A percentile compares a stretch with the other conserved stretches of the same genome.
Evolutionary conservation across 2,113 vertebrate genomes (phyloP).

Genomic region (Malurus melanocephalus): DNA sequence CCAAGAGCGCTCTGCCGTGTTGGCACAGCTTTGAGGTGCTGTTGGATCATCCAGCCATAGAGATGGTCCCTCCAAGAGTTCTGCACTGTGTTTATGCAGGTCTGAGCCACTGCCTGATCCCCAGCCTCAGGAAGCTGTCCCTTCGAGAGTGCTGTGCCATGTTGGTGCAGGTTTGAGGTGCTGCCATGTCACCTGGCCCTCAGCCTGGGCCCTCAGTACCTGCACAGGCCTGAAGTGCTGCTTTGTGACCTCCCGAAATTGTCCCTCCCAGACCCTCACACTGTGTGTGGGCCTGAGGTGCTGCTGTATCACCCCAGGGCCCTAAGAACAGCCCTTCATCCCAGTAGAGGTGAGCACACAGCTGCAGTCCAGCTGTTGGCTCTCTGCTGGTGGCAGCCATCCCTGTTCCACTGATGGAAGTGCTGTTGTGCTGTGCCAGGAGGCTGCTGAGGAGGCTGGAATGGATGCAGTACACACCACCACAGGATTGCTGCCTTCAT

Average conservation of each 20-base stretch:
- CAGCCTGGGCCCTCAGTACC: rapidly evolving
- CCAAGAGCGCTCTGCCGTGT: rapidly evolving
- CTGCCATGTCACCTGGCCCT: rapidly evolving
- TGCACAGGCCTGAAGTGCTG: neutral
- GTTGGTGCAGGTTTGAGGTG: neutral
- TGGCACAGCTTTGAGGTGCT: neutral
- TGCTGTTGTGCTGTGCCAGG: neutral
- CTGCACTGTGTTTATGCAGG: rapidly evolving
- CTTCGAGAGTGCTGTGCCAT: rapidly evolving
- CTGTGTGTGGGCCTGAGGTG: neutral
- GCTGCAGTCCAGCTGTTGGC: neutral
- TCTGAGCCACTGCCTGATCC: rapidly evolving
- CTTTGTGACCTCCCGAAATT: rapidly evolving
- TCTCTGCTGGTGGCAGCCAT: neutral
- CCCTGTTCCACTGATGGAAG: neutral
- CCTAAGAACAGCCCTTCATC: neutral
- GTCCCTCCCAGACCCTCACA: rapidly evolving
- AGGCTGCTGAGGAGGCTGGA: neutral
- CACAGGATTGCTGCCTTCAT: neutral
- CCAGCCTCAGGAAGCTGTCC: rapidly evolving
- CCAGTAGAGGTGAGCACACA: rapidly evolving
- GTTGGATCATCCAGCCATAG: neutral
- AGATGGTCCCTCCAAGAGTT: neutral
- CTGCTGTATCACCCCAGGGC: neutral
- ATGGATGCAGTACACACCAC: neutral